phyloP scores from a whole-genome alignment of 2,113 vertebrate genomes.

The Daphoenositta chrysoptera region DNA sequence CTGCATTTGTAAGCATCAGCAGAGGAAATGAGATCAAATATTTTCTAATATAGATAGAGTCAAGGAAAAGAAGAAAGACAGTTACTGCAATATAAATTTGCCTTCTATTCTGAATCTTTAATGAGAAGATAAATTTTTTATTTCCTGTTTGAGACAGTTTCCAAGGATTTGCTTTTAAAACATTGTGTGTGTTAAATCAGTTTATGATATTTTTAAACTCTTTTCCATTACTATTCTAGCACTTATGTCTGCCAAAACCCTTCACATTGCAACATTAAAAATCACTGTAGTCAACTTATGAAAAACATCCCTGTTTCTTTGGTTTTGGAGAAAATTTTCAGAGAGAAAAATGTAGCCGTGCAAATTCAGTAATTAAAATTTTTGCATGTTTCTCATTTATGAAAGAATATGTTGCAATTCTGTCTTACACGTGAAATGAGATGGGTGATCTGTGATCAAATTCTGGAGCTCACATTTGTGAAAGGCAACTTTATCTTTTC shows the following conservation, averaged over 20 bases:
- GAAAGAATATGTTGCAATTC: not conserved
- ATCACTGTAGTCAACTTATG: not conserved
- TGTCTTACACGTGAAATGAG: not conserved
- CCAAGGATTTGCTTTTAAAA: not conserved
- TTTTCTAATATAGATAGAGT: not conserved
- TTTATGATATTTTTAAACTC: not conserved
- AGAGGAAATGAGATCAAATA: not conserved
- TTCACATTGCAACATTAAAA: not conserved
- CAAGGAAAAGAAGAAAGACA: not conserved
- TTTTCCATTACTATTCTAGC: not conserved
- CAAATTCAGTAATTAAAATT: not conserved
- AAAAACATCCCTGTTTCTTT: not conserved
- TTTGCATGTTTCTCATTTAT: not conserved
- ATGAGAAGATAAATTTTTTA: not conserved
- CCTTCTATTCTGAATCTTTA: not conserved
- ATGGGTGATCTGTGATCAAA: not conserved
- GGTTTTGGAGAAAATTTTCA: not conserved
- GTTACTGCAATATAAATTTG: not conserved
- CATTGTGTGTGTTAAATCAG: not conserved
- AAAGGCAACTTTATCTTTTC: not conserved
- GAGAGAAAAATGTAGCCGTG: not conserved
- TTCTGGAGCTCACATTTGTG: not conserved
- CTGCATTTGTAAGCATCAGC: not conserved
- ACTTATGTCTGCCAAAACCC: not conserved
- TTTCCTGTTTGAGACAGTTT: not conserved